Percentiles rank a stretch among this genome's conserved stretches.
phyloP scores from a whole-genome alignment of 2,888 invertebrate species.

The Hedya salicella region DNA sequence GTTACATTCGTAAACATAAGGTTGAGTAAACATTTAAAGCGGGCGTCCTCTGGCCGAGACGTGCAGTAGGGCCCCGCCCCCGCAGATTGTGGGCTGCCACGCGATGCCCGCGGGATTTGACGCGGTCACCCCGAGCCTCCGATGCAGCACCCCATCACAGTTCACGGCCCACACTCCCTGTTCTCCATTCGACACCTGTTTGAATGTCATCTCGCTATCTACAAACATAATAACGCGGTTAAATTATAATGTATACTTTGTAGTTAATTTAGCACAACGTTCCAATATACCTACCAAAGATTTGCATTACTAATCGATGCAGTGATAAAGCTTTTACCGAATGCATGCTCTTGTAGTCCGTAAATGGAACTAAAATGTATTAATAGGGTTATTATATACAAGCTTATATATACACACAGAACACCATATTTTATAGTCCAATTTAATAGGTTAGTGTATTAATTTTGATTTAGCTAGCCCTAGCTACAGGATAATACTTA shows the following conservation, averaged over 20 bases:
- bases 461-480: constrained; percentile 5
- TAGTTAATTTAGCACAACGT: background rate
- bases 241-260: background rate
- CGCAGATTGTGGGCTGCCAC: constrained; percentile 89
- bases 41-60: constrained; percentile 67
- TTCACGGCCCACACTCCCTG: constrained; percentile 92
- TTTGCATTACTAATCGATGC: constrained; percentile 43
- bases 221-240: constrained; percentile 4
- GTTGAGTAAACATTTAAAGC: constrained; percentile 47
- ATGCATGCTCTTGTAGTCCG: constrained; percentile 42
- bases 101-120: constrained; percentile 90
- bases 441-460: constrained; percentile 8
- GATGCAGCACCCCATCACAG: constrained; percentile 87
- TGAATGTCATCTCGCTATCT: constrained; percentile 84
- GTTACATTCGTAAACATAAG: constrained; percentile 31
- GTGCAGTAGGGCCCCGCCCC: constrained; percentile 76
- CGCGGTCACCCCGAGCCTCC: constrained; percentile 90
- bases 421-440: constrained; percentile 7
- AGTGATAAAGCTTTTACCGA: constrained; percentile 41
- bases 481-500: constrained; percentile 11
- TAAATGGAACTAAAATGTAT: constrained; percentile 41
- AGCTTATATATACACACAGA: constrained; percentile 33
- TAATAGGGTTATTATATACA: constrained; percentile 35
- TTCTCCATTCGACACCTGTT: constrained; percentile 89
- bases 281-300: constrained; percentile 38